phyloP scores from a whole-genome alignment of 2,797 vertebrate species.

The Margarornis squamiger region DNA sequence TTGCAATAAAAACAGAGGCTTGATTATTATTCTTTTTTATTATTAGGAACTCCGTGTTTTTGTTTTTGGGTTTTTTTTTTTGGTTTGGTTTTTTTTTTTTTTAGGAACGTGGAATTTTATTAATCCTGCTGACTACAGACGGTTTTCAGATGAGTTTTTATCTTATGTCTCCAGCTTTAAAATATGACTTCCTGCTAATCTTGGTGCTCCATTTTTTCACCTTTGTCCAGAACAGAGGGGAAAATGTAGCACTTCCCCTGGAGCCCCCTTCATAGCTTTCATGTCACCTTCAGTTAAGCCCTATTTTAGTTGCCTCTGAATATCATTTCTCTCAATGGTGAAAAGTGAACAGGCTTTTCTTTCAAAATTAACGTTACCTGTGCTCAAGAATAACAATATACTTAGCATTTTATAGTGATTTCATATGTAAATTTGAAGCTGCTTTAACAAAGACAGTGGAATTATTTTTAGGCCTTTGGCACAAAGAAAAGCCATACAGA shows the following conservation, averaged over 20 bases:
- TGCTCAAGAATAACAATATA: not conserved
- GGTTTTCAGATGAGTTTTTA: not conserved
- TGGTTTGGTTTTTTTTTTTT: not conserved
- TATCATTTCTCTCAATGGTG: not conserved
- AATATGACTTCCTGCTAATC: not conserved
- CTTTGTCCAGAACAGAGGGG: not conserved
- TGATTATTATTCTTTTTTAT: not conserved
- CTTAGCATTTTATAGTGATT: not conserved
- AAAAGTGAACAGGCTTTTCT: not conserved
- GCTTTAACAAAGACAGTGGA: not conserved
- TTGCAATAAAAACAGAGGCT: not conserved
- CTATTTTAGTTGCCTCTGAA: not conserved
- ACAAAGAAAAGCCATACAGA: not conserved
- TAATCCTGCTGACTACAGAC: not conserved
- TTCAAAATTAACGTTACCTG: constrained; percentile 1
- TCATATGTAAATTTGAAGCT: not conserved
- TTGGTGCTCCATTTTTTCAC: not conserved
- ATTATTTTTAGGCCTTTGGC: not conserved
- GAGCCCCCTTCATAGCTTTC: not conserved
- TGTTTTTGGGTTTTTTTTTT: not conserved
- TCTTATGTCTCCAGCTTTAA: not conserved
- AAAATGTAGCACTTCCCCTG: not conserved
- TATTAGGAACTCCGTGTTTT: not conserved
- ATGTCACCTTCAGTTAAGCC: not conserved
- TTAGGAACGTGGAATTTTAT: not conserved